Conservation (phyloP, 2,797 vertebrate genomes). For the Silurus aristotelis region DNA sequence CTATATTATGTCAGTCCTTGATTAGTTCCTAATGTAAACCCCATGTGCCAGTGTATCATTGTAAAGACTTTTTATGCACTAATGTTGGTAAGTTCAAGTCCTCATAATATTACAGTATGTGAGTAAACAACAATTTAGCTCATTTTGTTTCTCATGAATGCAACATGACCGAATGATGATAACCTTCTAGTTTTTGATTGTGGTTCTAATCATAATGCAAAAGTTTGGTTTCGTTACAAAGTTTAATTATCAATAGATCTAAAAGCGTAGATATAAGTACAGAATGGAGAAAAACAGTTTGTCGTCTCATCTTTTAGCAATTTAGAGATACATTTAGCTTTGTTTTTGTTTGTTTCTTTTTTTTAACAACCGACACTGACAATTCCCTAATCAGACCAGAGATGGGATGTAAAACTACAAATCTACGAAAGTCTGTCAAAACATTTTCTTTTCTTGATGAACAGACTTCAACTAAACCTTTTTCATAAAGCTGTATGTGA, state of each 20-base stretch:
- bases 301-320: background rate
- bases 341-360: background rate
- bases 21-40: background rate
- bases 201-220: no score
- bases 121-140: background rate
- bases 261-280: no score
- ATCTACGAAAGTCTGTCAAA: background rate
- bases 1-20: background rate
- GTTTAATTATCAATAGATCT: no score
- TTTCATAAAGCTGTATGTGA: background rate
- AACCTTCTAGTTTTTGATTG: no score
- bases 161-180: background rate
- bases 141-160: background rate
- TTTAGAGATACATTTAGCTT: background rate
- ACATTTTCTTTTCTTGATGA: background rate
- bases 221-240: no score
- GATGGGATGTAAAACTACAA: background rate
- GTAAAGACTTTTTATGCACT: background rate
- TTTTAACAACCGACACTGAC: background rate
- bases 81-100: background rate
- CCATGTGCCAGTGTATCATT: background rate
- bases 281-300: background rate
- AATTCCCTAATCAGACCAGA: conserved; percentile 3
- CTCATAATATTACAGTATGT: background rate
- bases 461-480: background rate